Percentiles rank a stretch among this genome's conserved stretches.
Evolutionary conservation across 2,888 invertebrate species (phyloP).

Genomic region (Thecophora atra): DNA sequence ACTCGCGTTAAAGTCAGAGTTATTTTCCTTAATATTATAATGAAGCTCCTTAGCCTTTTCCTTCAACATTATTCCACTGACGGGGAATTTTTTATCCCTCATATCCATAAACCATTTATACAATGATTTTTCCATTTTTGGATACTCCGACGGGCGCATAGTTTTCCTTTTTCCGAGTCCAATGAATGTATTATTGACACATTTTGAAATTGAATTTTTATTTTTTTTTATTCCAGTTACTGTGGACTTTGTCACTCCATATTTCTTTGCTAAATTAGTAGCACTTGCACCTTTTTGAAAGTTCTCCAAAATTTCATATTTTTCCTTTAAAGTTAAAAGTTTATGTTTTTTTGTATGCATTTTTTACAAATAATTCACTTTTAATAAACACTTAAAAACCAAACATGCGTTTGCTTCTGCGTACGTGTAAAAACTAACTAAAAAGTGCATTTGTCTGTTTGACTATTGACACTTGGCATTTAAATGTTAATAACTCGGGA

Average conservation of each 20-base stretch:
- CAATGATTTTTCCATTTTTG: conserved; percentile 6
- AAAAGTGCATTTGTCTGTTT: too few species aligned
- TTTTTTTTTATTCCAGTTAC: neutral
- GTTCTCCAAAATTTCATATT: neutral
- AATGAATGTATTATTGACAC: neutral
- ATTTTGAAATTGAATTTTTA: neutral
- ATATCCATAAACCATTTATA: conserved; percentile 9
- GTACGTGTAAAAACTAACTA: too few species aligned
- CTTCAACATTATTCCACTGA: conserved; percentile 36
- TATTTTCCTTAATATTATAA: conserved; percentile 29
- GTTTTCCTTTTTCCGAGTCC: neutral
- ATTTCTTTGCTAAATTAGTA: neutral
- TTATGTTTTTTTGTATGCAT: too few species aligned
- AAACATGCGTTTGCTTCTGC: too few species aligned
- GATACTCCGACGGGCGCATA: neutral
- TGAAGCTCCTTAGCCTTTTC: conserved; percentile 35
- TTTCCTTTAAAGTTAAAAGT: neutral
- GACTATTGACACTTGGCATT: too few species aligned
- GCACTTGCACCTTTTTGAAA: conserved; percentile 1
- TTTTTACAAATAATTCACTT: too few species aligned
- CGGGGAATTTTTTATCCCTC: conserved; percentile 28
- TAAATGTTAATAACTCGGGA: too few species aligned
- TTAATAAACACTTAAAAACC: too few species aligned
- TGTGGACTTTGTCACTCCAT: conserved; percentile 8
- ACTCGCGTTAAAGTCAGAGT: conserved; percentile 30